Evolutionary conservation across 1,140 invertebrate genomes (phyloP).

Genomic region (Carposina sasakii): DNA sequence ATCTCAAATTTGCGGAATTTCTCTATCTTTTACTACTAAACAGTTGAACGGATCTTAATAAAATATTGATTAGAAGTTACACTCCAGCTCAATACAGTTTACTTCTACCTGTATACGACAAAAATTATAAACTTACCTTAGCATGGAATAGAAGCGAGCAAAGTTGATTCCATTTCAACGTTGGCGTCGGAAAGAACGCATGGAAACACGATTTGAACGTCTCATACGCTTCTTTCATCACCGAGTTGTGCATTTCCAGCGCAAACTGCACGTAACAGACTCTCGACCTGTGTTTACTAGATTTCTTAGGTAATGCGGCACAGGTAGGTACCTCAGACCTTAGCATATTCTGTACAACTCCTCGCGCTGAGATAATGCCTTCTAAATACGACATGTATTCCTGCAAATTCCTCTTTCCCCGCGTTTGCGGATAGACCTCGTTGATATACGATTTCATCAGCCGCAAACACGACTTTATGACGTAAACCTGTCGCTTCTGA

Average conservation of each 20-base stretch:
- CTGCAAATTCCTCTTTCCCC: slow-evolving; percentile 75
- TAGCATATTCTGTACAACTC: slow-evolving; percentile 87
- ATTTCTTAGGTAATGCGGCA: slow-evolving; percentile 45
- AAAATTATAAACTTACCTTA: slow-evolving; percentile 77
- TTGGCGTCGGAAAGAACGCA: slow-evolving; percentile 95
- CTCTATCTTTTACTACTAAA: too few species aligned
- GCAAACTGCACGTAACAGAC: slow-evolving; percentile 55
- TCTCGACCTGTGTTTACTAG: slow-evolving; percentile 36
- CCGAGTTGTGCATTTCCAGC: slow-evolving; percentile 76
- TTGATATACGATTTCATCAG: slow-evolving; percentile 89
- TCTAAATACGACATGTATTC: slow-evolving; percentile 87
- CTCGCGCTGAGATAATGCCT: slow-evolving; percentile 88
- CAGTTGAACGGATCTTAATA: too few species aligned
- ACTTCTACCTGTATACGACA: too few species aligned
- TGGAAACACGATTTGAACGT: slow-evolving; percentile 95
- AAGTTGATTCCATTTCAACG: slow-evolving; percentile 92
- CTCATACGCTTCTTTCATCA: slow-evolving; percentile 91
- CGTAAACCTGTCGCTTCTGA: slow-evolving; percentile 90
- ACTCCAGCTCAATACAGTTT: too few species aligned
- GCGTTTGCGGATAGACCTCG: slow-evolving; percentile 88
- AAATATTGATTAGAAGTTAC: too few species aligned
- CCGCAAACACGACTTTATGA: slow-evolving; percentile 86
- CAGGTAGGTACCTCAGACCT: slow-evolving; percentile 79
- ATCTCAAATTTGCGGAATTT: too few species aligned
- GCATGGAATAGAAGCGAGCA: slow-evolving; percentile 89